A percentile compares a stretch with the other conserved stretches of the same genome.
phyloP scores from a whole-genome alignment of 35 echinoderm and acorn worm species.

The Lytechinus pictus region DNA sequence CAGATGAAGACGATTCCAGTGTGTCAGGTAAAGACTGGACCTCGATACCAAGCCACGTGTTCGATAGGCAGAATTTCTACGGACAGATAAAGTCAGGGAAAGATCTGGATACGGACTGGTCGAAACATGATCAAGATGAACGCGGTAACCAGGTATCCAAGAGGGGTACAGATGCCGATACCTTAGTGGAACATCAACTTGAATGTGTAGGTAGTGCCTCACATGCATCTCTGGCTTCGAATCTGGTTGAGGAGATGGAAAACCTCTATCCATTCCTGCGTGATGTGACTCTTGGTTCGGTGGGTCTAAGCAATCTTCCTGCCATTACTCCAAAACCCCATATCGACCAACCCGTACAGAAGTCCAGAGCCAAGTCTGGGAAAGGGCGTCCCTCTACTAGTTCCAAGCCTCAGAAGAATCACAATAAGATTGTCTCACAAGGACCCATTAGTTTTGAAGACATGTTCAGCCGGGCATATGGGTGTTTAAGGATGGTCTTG shows the following conservation, averaged over 20 bases:
- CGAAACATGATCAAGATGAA: neutral
- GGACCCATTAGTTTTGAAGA: neutral
- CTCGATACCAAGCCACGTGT: neutral
- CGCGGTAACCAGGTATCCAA: neutral
- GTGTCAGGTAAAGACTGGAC: neutral
- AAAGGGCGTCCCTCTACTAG: neutral
- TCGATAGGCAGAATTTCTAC: neutral
- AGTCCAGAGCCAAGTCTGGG: neutral
- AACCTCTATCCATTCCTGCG: neutral
- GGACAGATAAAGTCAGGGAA: neutral
- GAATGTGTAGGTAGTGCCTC: neutral
- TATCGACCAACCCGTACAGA: neutral
- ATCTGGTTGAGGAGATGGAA: neutral
- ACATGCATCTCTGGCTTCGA: neutral
- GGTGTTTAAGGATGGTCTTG: conserved; percentile 60
- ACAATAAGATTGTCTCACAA: neutral
- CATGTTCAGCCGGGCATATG: conserved; percentile 59
- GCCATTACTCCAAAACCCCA: neutral
- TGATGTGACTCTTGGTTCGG: neutral
- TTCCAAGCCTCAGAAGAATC: neutral
- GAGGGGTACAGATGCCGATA: neutral
- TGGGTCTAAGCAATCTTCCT: neutral
- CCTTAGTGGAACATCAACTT: neutral
- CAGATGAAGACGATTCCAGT: neutral
- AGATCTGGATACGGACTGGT: neutral